phyloP scores from a whole-genome alignment of 2,797 vertebrate genomes.

The Rallus crepitans region DNA sequence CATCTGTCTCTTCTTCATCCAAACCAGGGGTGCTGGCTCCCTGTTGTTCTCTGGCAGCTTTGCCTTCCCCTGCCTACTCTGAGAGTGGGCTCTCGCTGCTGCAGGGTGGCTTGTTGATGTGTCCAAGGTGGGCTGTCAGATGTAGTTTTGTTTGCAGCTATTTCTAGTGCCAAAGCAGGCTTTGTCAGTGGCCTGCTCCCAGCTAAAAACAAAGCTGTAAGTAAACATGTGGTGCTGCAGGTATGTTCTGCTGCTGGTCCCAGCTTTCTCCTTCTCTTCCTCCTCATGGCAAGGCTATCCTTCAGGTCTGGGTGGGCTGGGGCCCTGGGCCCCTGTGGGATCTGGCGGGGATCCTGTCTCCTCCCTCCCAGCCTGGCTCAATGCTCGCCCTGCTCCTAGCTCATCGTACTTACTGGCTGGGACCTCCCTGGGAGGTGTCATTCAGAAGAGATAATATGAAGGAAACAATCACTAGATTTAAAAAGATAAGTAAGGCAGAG shows the following conservation, averaged over 20 bases:
- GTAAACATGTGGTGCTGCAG: not conserved
- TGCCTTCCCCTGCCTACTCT: not conserved
- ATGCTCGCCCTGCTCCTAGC: not conserved
- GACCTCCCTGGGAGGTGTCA: not conserved
- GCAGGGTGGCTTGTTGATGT: not conserved
- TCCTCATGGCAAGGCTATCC: not conserved
- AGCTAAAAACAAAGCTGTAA: not conserved
- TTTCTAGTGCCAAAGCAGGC: not conserved
- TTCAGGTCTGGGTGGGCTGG: not conserved
- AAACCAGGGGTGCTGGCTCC: not conserved
- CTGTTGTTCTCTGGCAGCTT: accelerated
- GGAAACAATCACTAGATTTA: not conserved
- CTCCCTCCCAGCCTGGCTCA: not conserved
- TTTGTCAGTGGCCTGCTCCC: accelerated
- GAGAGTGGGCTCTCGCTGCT: not conserved
- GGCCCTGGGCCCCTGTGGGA: not conserved
- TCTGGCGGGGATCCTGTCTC: not conserved
- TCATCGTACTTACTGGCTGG: not conserved
- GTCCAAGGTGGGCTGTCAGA: not conserved
- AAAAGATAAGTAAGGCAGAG: not conserved
- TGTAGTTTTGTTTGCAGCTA: not conserved
- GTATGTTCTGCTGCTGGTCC: not conserved
- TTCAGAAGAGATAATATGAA: not conserved
- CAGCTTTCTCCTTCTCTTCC: not conserved
- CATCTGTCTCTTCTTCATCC: not conserved